These are phyloP conservation scores for Leptinotarsa juncta DNA, from an alignment of 2,888 invertebrate species.

Conservation along the genomic window DNA sequence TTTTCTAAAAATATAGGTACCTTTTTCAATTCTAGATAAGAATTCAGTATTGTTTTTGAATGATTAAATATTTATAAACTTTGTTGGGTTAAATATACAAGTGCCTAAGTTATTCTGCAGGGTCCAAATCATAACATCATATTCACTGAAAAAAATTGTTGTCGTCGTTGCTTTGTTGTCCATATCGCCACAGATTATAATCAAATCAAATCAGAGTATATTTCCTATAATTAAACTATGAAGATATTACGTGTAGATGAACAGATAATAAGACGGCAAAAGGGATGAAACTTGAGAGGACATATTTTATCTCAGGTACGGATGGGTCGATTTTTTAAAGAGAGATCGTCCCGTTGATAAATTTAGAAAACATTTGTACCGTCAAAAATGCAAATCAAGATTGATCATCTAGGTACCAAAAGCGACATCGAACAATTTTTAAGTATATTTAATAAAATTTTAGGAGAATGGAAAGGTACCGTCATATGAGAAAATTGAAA, in stretches of 20 bases:
- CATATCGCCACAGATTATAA: neutral
- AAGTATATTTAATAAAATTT: neutral
- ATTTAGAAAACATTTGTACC: constrained; percentile 30
- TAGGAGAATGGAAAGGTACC: neutral
- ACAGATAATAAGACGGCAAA: constrained; percentile 19
- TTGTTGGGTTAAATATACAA: no score
- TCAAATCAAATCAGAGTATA: neutral
- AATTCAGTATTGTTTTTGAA: no score
- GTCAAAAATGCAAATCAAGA: constrained; percentile 29
- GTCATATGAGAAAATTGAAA: no score
- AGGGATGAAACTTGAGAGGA: constrained; percentile 41
- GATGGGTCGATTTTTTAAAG: constrained; percentile 40
- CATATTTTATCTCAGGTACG: constrained; percentile 38
- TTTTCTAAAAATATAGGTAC: no score
- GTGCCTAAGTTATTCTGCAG: no score
- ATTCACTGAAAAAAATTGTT: neutral
- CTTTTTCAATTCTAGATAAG: no score
- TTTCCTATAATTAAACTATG: constrained; percentile 13
- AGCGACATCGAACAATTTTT: constrained; percentile 22
- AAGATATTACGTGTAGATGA: constrained; percentile 22
- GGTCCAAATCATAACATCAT: no score
- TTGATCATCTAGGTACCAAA: constrained; percentile 12
- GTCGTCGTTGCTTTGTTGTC: neutral
- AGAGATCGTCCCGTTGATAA: constrained; percentile 34
- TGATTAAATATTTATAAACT: no score